Conservation (phyloP, 2,797 vertebrate genomes). For the Euthynnus affinis region DNA sequence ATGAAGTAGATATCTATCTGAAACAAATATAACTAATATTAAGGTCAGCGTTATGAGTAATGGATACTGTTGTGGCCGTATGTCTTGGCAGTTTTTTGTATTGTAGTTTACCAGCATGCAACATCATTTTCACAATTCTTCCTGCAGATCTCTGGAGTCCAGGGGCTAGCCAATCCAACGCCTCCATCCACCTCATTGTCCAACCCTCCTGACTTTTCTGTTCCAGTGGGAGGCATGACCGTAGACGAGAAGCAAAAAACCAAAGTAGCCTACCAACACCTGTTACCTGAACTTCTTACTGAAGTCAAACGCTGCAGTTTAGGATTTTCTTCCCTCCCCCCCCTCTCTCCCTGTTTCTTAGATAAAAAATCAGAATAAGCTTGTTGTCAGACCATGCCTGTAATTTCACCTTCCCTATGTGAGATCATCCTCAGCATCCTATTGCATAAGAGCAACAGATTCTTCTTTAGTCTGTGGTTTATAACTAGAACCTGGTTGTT, state of each 20-base stretch:
- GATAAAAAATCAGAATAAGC: constrained; percentile 32
- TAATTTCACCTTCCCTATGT: constrained; percentile 24
- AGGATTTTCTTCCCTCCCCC: constrained; percentile 16
- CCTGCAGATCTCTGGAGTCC: constrained; percentile 91
- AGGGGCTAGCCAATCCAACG: constrained; percentile 82
- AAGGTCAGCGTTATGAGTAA: background rate
- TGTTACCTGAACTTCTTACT: constrained; percentile 67
- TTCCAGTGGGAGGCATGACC: constrained; percentile 69
- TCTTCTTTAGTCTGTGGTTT: constrained; percentile 23
- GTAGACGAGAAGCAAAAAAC: constrained; percentile 63
- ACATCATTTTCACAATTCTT: background rate
- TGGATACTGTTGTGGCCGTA: background rate
- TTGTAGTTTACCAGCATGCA: background rate
- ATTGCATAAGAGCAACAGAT: constrained; percentile 8
- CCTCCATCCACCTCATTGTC: constrained; percentile 54
- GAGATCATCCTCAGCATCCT: constrained; percentile 31
- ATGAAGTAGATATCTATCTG: background rate
- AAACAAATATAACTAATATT: background rate
- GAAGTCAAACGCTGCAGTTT: constrained; percentile 59
- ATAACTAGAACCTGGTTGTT: constrained; percentile 26
- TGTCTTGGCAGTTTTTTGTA: background rate
- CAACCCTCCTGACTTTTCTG: constrained; percentile 57
- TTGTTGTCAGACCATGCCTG: constrained; percentile 43
- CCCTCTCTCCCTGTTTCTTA: constrained; percentile 24
- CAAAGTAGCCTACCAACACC: constrained; percentile 76